Evolutionary conservation across 2,888 invertebrate species (phyloP).

Genomic region (Arge pagana): DNA sequence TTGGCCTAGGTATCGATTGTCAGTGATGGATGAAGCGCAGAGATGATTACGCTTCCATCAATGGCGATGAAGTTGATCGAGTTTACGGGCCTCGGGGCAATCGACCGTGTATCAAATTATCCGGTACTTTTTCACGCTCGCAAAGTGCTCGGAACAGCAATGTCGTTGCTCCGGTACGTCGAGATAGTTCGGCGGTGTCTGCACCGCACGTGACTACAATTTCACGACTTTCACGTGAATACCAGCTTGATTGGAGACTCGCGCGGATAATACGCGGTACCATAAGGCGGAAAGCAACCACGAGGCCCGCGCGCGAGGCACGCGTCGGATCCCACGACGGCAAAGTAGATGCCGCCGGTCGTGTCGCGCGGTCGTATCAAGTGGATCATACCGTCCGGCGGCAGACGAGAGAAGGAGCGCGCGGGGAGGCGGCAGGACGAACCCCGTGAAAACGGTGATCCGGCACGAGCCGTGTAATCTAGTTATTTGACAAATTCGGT

Average conservation of each 20-base stretch:
- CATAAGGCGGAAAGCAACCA: slow-evolving; percentile 11
- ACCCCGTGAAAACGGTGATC: background rate
- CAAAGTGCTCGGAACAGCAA: too few relatives aligned
- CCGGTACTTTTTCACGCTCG: too few relatives aligned
- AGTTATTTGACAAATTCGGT: slow-evolving; percentile 47
- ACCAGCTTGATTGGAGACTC: slow-evolving; percentile 46
- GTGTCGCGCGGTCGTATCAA: slow-evolving; percentile 14
- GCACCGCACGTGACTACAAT: slow-evolving; percentile 41
- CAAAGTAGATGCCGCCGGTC: slow-evolving; percentile 7
- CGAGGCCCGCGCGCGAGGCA: slow-evolving; percentile 2
- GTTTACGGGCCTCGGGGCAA: too few relatives aligned
- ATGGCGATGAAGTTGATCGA: too few relatives aligned
- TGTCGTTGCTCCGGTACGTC: too few relatives aligned
- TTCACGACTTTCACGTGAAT: slow-evolving; percentile 45
- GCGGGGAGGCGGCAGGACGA: too few relatives aligned
- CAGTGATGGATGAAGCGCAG: too few relatives aligned
- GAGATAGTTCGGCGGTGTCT: slow-evolving; percentile 1
- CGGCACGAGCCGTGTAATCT: slow-evolving; percentile 37
- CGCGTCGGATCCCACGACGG: slow-evolving; percentile 3
- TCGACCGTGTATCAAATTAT: too few relatives aligned
- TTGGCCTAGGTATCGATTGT: too few relatives aligned
- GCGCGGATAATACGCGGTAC: slow-evolving; percentile 15
- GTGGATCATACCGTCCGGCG: too few relatives aligned
- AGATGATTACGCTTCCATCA: too few relatives aligned
- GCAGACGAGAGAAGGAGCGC: too few relatives aligned